phyloP scores from a whole-genome alignment of 2,888 invertebrate species.

The Timandra comae region DNA sequence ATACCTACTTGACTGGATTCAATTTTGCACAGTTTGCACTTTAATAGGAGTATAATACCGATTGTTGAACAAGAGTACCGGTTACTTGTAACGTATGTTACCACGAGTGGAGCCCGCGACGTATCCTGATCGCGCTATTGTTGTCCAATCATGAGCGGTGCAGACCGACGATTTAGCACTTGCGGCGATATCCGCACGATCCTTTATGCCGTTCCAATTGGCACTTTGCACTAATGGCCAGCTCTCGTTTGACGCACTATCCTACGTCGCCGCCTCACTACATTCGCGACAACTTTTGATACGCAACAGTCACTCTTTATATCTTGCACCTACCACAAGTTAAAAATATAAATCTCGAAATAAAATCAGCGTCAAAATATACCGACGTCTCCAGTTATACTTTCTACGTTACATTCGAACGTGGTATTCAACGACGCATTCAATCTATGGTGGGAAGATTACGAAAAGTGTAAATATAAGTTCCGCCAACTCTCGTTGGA shows the following conservation, averaged over 20 bases:
- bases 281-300: background rate
- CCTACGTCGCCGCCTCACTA: constrained; percentile 8
- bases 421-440: no score
- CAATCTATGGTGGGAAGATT: no score
- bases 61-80: background rate
- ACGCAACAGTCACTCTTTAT: background rate
- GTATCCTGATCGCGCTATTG: constrained; percentile 31
- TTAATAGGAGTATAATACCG: no score
- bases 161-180: constrained; percentile 48
- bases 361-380: no score
- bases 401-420: no score
- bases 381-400: no score
- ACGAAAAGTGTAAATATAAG: no score
- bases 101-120: background rate
- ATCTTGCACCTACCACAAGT: no score
- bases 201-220: constrained; percentile 30
- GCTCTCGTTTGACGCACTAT: constrained; percentile 3
- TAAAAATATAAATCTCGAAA: no score
- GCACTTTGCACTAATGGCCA: constrained; percentile 4
- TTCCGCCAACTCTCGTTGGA: no score
- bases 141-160: constrained; percentile 43
- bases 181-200: constrained; percentile 40
- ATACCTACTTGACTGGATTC: no score
- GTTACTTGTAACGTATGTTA: background rate
- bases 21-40: no score